A percentile compares a stretch with the other conserved stretches of the same genome.
Evolutionary conservation across 2,888 invertebrate species (phyloP).

Genomic region (Himalopsyche japonica): DNA sequence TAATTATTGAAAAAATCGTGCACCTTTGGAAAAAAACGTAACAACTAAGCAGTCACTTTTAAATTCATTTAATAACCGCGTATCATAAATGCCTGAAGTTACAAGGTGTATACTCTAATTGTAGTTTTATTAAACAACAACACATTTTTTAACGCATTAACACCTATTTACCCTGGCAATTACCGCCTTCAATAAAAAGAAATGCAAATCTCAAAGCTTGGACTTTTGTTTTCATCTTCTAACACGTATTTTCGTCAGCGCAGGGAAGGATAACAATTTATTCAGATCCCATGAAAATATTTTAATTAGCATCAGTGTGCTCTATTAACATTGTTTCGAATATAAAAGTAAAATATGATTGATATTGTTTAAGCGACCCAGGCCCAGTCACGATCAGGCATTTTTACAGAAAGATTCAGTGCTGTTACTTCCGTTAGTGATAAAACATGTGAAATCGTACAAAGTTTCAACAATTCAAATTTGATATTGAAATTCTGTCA

Average conservation of each 20-base stretch:
- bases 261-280: too few species aligned
- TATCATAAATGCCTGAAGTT: background rate
- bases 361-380: too few species aligned
- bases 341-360: too few species aligned
- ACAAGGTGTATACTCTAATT: conserved; percentile 14
- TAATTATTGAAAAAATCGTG: background rate
- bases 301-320: too few species aligned
- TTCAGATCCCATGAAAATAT: too few species aligned
- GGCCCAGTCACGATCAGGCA: too few species aligned
- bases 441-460: too few species aligned
- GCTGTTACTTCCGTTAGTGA: too few species aligned
- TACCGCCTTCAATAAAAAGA: background rate
- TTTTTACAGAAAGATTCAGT: too few species aligned
- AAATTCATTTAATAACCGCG: background rate
- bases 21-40: background rate
- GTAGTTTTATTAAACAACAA: background rate
- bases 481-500: too few species aligned
- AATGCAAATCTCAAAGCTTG: background rate
- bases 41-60: background rate
- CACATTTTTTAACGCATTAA: conserved; percentile 9
- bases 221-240: background rate
- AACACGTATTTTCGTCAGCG: background rate
- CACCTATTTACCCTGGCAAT: conserved; percentile 6
- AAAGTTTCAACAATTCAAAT: too few species aligned
- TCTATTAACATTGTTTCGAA: too few species aligned